phyloP scores from a whole-genome alignment of 1,140 invertebrate genomes.

The Elysia chlorotica region DNA sequence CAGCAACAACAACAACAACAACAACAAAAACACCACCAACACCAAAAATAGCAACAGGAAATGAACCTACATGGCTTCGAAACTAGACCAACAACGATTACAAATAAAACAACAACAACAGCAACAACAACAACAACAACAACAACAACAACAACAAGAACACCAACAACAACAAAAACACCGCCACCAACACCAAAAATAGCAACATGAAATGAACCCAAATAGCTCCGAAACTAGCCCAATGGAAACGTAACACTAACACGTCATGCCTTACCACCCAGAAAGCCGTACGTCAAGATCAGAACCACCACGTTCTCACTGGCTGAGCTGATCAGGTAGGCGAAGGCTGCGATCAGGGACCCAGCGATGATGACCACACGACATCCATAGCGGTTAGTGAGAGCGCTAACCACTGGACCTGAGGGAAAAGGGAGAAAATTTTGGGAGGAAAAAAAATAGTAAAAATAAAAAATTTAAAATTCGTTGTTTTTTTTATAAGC shows the following conservation, averaged over 20 bases:
- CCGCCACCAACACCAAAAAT: too few relatives aligned
- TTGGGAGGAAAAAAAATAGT: too few relatives aligned
- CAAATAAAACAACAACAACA: background rate
- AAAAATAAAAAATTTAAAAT: too few relatives aligned
- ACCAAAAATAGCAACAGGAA: too few relatives aligned
- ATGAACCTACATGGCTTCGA: too few relatives aligned
- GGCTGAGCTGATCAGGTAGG: constrained; percentile 77
- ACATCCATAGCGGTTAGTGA: constrained; percentile 89
- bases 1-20: too few relatives aligned
- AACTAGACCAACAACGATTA: too few relatives aligned
- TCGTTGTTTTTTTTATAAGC: too few relatives aligned
- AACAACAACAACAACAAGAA: too few relatives aligned
- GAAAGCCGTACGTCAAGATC: constrained; percentile 91
- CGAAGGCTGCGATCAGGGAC: constrained; percentile 76
- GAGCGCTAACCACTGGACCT: constrained; percentile 87
- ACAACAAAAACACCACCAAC: too few relatives aligned
- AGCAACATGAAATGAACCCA: too few relatives aligned
- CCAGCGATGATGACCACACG: constrained; percentile 85
- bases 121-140: background rate
- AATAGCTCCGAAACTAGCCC: background rate
- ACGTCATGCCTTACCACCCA: constrained; percentile 77
- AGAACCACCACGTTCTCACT: constrained; percentile 82
- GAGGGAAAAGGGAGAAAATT: constrained; percentile 19
- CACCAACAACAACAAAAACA: too few relatives aligned
- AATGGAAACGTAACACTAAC: background rate